Evolutionary conservation across 2,797 vertebrate genomes (phyloP).

Genomic region (Ptychadena robeensis): DNA sequence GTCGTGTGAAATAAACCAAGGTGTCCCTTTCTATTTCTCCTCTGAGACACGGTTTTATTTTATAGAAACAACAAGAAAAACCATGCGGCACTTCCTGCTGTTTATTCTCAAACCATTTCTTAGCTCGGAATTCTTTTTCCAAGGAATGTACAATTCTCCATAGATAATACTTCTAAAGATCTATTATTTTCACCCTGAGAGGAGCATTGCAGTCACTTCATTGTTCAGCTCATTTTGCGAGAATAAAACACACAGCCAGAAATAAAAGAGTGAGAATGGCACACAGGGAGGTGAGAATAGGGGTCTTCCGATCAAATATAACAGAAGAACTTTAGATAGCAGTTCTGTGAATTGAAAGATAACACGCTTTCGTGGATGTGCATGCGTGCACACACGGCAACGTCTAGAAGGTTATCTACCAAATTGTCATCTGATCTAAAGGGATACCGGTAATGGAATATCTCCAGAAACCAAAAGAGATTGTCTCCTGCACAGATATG

Average conservation of each 20-base stretch:
- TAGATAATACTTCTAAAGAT: conserved; percentile 21
- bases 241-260: conserved; percentile 27
- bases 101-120: conserved; percentile 21
- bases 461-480: background rate
- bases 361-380: background rate
- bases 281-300: conserved; percentile 13
- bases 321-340: background rate
- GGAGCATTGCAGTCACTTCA: conserved; percentile 25
- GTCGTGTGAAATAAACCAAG: too few species aligned
- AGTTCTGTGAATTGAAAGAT: conserved; percentile 3
- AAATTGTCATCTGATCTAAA: background rate
- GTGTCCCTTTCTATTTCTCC: background rate
- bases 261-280: conserved; percentile 34
- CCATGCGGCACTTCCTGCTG: background rate
- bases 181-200: conserved; percentile 34
- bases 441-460: background rate
- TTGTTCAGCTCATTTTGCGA: conserved; percentile 31
- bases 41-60: background rate
- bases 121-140: background rate
- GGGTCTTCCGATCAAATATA: background rate
- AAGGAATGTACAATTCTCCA: background rate
- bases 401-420: background rate
- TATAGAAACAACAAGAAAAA: background rate
- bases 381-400: background rate
- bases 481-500: too few species aligned